A percentile compares a stretch with the other conserved stretches of the same genome.
Conservation (phyloP, 2,888 invertebrate genomes). For the Lagria hirta region DNA sequence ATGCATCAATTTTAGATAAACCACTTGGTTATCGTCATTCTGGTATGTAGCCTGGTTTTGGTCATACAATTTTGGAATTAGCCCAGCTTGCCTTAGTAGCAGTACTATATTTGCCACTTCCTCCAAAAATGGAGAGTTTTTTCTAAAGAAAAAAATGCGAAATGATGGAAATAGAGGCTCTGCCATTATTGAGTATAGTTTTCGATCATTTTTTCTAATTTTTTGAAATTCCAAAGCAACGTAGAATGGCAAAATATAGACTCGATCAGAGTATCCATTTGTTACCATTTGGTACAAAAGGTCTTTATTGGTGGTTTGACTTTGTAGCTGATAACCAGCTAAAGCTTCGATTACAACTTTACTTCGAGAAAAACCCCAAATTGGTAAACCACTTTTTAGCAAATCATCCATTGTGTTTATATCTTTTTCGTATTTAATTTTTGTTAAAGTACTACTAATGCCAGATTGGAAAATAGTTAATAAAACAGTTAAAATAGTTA, state of each 20-base stretch:
- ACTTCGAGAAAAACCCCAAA: too few species aligned
- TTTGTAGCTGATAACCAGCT: too few species aligned
- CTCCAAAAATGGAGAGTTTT: slow-evolving; percentile 1
- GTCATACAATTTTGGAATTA: neutral
- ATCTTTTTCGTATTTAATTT: neutral
- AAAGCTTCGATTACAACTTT: too few species aligned
- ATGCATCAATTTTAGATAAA: slow-evolving; percentile 1
- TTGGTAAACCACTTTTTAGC: neutral
- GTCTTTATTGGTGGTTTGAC: neutral
- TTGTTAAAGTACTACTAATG: slow-evolving; percentile 4
- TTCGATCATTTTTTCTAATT: neutral
- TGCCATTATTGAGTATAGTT: slow-evolving; percentile 1
- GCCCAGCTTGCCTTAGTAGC: slow-evolving; percentile 1
- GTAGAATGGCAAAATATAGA: slow-evolving; percentile 1
- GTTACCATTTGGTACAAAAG: slow-evolving; percentile 1
- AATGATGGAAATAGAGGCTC: slow-evolving; percentile 4
- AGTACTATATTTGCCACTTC: slow-evolving; percentile 3
- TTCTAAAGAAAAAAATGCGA: slow-evolving; percentile 4
- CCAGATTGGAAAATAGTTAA: slow-evolving; percentile 7
- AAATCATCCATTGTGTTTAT: neutral
- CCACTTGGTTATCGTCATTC: neutral
- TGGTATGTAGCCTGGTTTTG: neutral
- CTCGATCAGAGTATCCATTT: neutral
- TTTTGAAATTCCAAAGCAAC: slow-evolving; percentile 7
- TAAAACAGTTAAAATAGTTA: neutral